A percentile compares a stretch with the other conserved stretches of the same genome.
Conservation (phyloP, 2,888 invertebrate species). For the Cartodere bifasciata region DNA sequence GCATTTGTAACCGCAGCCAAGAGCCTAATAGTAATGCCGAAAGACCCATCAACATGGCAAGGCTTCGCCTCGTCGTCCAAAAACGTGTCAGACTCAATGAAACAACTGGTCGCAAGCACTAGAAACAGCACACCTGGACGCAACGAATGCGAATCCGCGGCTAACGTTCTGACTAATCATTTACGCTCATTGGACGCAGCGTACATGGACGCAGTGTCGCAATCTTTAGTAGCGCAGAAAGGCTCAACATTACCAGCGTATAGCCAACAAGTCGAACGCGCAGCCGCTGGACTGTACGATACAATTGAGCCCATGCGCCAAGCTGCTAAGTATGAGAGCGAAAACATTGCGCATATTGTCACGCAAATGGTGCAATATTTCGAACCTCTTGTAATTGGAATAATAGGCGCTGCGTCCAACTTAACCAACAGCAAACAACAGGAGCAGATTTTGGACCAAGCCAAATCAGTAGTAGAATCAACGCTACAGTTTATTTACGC, state of each 20-base stretch:
- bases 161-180: constrained; percentile 62
- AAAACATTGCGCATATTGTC: constrained; percentile 83
- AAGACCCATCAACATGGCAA: constrained; percentile 91
- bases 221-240: constrained; percentile 27
- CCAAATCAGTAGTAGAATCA: constrained; percentile 92
- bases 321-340: constrained; percentile 84
- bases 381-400: constrained; percentile 72
- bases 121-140: constrained; percentile 95
- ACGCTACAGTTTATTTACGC: constrained; percentile 72
- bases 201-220: constrained; percentile 65
- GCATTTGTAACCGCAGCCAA: constrained; percentile 86
- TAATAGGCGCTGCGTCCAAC: constrained; percentile 80
- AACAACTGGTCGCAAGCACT: constrained; percentile 83
- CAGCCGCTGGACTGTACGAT: constrained; percentile 69
- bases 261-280: constrained; percentile 38
- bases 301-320: constrained; percentile 71
- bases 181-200: constrained; percentile 78
- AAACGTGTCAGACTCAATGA: constrained; percentile 92
- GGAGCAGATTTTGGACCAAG: constrained; percentile 75
- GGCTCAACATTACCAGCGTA: constrained; percentile 38
- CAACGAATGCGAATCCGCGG: constrained; percentile 77
- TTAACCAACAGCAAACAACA: constrained; percentile 81
- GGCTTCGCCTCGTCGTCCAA: constrained; percentile 87
- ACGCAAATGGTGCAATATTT: constrained; percentile 65
- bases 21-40: constrained; percentile 74